These are phyloP conservation scores for Hyla sarda DNA, from an alignment of 2,113 vertebrate genomes.

Conservation along the genomic window DNA sequence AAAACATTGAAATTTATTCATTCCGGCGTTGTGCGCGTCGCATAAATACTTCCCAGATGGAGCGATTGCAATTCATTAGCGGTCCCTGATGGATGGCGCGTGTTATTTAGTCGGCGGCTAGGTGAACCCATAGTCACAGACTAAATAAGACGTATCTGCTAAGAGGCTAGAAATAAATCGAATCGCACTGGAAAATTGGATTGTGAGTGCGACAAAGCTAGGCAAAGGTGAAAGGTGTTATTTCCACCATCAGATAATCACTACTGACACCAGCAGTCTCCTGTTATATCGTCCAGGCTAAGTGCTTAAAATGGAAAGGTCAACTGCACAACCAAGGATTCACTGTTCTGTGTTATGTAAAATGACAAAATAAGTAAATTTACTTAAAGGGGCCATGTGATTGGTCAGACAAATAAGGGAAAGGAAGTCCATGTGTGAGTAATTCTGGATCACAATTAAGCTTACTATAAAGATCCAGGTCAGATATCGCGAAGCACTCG, in stretches of 20 bases:
- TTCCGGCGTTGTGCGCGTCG: not conserved
- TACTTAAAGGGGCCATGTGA: too few species aligned
- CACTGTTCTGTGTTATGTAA: too few species aligned
- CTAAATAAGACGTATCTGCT: not conserved
- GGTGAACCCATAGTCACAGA: not conserved
- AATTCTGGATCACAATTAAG: too few species aligned
- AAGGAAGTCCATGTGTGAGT: too few species aligned
- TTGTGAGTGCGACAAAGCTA: not conserved
- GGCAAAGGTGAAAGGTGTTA: not conserved
- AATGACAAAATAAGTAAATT: too few species aligned
- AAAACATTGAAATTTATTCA: not conserved
- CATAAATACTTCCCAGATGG: not conserved
- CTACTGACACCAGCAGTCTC: not conserved
- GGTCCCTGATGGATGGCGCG: not conserved
- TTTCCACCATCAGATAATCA: not conserved
- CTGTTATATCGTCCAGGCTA: not conserved
- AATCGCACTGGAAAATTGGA: not conserved
- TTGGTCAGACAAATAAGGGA: too few species aligned
- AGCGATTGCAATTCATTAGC: not conserved
- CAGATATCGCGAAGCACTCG: too few species aligned
- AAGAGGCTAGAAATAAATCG: not conserved
- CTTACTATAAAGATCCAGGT: too few species aligned
- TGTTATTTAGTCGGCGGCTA: not conserved
- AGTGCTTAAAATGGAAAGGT: not conserved
- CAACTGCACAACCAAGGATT: too few species aligned